Conservation (phyloP, 2,113 vertebrate genomes). For the Spermophilus dauricus region DNA sequence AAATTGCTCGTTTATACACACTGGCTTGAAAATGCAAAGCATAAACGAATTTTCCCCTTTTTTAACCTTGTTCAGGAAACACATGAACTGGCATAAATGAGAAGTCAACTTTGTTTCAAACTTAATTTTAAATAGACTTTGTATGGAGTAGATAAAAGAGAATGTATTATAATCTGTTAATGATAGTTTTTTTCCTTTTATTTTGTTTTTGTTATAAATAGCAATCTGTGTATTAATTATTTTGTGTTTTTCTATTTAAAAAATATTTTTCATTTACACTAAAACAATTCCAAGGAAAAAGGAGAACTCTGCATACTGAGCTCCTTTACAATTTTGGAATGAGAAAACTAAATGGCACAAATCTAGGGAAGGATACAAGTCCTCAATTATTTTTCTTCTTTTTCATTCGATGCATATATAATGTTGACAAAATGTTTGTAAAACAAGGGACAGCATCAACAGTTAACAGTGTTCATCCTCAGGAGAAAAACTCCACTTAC, state of each 20-base stretch:
- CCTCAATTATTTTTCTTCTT: background rate
- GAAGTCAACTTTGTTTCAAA: constrained; percentile 35
- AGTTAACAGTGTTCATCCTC: background rate
- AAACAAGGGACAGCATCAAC: constrained; percentile 1
- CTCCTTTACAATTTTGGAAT: background rate
- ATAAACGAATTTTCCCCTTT: background rate
- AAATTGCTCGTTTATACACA: background rate
- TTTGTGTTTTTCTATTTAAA: background rate
- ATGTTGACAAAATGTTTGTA: background rate
- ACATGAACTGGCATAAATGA: background rate
- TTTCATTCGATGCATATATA: background rate
- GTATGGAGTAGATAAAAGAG: background rate
- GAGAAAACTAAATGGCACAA: background rate
- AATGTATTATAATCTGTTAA: constrained; percentile 1
- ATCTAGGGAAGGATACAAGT: background rate
- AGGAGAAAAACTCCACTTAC: constrained; percentile 89
- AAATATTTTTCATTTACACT: background rate
- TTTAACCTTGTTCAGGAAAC: constrained; percentile 11
- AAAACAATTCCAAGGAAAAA: constrained; percentile 26
- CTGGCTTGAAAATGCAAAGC: background rate
- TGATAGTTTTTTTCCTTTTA: constrained; percentile 7
- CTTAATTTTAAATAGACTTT: constrained; percentile 13
- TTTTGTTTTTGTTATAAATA: constrained; percentile 39
- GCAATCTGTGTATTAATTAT: background rate
- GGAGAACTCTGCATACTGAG: background rate